Base-by-base conservation (phyloP, 2,888 invertebrate species). In the Phlogophora meticulosa region DNA sequence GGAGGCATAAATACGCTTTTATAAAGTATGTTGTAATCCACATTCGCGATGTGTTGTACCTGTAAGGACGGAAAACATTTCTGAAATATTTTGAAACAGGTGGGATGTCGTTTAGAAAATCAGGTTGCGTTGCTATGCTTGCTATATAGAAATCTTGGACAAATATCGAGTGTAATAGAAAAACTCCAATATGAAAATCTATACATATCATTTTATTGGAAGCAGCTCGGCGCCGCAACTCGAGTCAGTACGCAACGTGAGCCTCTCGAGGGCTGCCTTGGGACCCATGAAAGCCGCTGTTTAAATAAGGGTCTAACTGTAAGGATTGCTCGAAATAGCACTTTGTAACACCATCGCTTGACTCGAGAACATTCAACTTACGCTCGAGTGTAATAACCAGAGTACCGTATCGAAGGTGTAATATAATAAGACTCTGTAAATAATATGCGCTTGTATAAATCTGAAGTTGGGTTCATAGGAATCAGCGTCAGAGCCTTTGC, bases 191-290 rank as follows among this genome's bases (percentile, higher is more conserved):
- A 76, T 85, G 46, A 79, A 80, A 81, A 80, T 78, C 69, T 77
- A 80, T 80, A 74, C 66, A 76, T 82, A 80, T 80, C 67, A 74
- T 78, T 83, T 85, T 80, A 78, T 83, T 73, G 71, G 62, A 67
- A 76, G 69, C 70, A 76, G 76, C 79, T 78, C 81, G 77, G 76
- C 72, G 76, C 69, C 83, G 86, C 82, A 87, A 89, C 78, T 66
- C 59, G 87, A 87, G 81, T 65, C 75, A 53, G 65, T 75, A 64
- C 78, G 89, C 84, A 88, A 89, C 76, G 68, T 80, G 87, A 90
- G 79, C 76, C 74, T 73, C 68, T 81, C 78, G 74, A 87, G 84
- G 82, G 81, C 79, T 81, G 84, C 64, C 83, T 79, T 65, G 85
- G 84, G 85, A 84, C 71, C 72, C 83, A 82, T 86, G 84, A 86